Evolutionary conservation across 2,113 vertebrate genomes (phyloP), one percentile per base, ranked within the genome.

Genomic region (Petromus typicus): DNA sequence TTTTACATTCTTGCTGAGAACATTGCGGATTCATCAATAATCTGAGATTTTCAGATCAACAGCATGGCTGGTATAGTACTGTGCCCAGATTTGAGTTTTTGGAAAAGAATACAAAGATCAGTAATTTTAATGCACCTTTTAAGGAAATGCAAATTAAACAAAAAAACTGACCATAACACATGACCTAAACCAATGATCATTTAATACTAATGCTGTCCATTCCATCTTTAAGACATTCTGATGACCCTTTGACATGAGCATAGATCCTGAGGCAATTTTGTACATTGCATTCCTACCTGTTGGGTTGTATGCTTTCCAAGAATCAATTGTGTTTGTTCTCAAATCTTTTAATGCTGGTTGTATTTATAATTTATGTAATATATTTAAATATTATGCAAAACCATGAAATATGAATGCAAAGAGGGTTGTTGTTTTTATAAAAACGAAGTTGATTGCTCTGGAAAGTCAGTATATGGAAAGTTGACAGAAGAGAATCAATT

Each of bases 331-430:
- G 27, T 89, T 94, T 91, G 63, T 84, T 87, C 75, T 20, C 43
- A 93, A 93, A 92, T 37, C 43, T 32, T 96, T 94, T 69, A 63
- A 95, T 76, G 91, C 34, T 76, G 30, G 51, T 94, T 91, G 89
- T 75, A 95, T 27, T 89, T 92, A n/a, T 93, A 94, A 92, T 89
- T 94, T 93, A 93, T 34, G 13, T 64, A 97, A 80, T 93, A 89
- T 96, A 95, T 94, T 96, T 88, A 95, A 94, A 84, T 86, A 63
- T 79, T 87, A 93, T 91, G 89, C 82, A 96, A 96, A 91, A 88
- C 61, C 81, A 37, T 91, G 54, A 96, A 48, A 90, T 95, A 94
- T 57, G n/a, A 95, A 95, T 83, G 67, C 48, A 92, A 90, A 95
- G 61, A 89, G 54, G 43, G 54, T 79, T 93, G 61, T 94, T 95